These are phyloP conservation scores for Chaetogeoica ovagalla DNA, from an alignment of 2,888 invertebrate genomes.

Conservation along the genomic window DNA sequence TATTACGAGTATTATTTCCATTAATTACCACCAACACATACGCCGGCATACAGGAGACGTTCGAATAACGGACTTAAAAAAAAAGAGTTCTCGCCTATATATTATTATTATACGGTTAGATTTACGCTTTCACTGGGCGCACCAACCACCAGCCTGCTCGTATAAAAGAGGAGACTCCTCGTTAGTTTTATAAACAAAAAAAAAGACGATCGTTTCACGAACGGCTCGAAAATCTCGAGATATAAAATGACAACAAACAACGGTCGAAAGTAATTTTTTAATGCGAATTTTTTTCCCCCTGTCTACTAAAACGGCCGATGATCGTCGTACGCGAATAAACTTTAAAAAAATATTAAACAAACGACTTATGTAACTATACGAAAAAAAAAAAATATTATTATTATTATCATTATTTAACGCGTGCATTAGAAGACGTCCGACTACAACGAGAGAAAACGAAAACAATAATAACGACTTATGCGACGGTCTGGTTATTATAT, in stretches of 20 bases:
- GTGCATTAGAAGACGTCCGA: no score
- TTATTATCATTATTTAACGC: no score
- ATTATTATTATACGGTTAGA: conserved; percentile 16
- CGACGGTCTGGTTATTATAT: no score
- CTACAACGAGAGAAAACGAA: background rate
- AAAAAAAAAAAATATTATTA: background rate
- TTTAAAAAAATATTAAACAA: no score
- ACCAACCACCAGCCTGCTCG: background rate
- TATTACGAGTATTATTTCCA: no score
- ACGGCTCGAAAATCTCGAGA: background rate
- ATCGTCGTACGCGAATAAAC: background rate
- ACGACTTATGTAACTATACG: background rate
- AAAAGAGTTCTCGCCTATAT: background rate
- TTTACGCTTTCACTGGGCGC: conserved; percentile 47
- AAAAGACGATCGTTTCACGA: background rate
- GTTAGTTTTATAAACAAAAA: conserved; percentile 17
- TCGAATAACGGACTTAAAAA: conserved; percentile 25
- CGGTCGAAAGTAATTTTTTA: background rate
- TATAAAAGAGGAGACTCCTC: background rate
- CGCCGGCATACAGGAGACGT: background rate
- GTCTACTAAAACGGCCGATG: background rate
- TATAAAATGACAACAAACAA: background rate
- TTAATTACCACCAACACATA: conserved; percentile 39
- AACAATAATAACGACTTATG: no score
- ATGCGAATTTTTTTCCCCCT: background rate